phyloP scores from a whole-genome alignment of 1,140 invertebrate species.

The Saxidomus purpurata region DNA sequence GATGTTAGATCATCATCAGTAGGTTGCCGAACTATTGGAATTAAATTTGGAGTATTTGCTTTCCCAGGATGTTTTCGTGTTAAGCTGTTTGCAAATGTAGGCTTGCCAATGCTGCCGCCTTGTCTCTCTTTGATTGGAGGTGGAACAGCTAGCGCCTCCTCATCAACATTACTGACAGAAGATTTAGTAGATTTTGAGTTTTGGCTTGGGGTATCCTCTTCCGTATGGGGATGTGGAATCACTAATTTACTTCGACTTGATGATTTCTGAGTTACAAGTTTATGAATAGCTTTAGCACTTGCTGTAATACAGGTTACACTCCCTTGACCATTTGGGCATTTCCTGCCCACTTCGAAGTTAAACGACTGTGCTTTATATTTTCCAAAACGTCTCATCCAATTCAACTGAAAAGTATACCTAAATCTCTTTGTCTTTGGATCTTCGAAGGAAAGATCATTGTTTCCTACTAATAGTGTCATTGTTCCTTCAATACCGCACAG shows the following conservation, averaged over 20 bases:
- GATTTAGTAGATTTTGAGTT: not conserved
- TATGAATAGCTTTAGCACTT: constrained; percentile 36
- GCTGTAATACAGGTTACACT: not conserved
- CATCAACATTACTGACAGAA: not conserved
- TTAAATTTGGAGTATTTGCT: constrained; percentile 30
- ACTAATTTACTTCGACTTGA: constrained; percentile 24
- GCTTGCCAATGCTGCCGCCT: not conserved
- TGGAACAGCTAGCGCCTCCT: not conserved
- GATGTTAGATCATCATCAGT: not conserved
- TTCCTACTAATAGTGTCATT: constrained; percentile 32
- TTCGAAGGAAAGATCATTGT: constrained; percentile 30
- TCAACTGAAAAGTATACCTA: constrained; percentile 37
- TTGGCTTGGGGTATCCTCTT: not conserved
- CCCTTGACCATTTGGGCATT: constrained; percentile 58
- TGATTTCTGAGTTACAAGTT: constrained; percentile 34
- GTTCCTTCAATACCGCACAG: constrained; percentile 39
- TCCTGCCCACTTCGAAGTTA: constrained; percentile 47
- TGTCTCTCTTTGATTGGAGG: not conserved
- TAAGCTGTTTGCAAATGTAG: not conserved
- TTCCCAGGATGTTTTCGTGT: constrained; percentile 18
- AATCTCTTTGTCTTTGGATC: constrained; percentile 27
- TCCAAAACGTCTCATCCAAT: constrained; percentile 60
- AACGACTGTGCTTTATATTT: constrained; percentile 3
- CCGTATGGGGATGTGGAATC: constrained; percentile 5
- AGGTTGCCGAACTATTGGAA: not conserved